Evolutionary conservation across 2,888 invertebrate species (phyloP).

Genomic region (Tetragnatha montana): DNA sequence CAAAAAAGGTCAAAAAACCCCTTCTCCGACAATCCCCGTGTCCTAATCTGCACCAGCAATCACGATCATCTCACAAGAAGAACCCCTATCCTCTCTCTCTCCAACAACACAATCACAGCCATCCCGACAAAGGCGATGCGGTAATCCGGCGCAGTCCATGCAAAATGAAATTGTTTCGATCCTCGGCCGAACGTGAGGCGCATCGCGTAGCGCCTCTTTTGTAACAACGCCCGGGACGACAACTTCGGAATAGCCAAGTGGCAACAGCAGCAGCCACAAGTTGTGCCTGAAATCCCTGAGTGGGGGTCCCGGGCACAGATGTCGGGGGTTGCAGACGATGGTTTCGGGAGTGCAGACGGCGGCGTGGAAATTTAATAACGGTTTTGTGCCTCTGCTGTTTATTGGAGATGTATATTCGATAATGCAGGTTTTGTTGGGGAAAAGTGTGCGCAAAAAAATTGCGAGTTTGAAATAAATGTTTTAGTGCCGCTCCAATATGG

Average conservation of each 20-base stretch:
- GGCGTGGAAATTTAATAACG: neutral
- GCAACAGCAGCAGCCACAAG: constrained; percentile 65
- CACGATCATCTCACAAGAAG: neutral
- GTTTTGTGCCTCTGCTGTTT: too few relatives aligned
- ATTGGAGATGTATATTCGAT: too few relatives aligned
- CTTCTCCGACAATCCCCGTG: too few relatives aligned
- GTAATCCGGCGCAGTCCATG: constrained; percentile 53
- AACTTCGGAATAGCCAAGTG: constrained; percentile 59
- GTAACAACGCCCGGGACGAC: constrained; percentile 45
- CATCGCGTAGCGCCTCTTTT: constrained; percentile 45
- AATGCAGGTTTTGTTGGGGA: too few relatives aligned
- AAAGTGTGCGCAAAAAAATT: too few relatives aligned
- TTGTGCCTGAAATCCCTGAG: constrained; percentile 59
- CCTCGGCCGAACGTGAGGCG: constrained; percentile 38
- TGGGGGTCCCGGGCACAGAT: neutral
- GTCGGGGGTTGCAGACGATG: neutral
- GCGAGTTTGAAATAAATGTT: too few relatives aligned
- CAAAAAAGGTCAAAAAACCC: neutral
- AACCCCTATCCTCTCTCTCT: neutral
- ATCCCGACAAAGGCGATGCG: neutral
- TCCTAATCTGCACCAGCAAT: neutral
- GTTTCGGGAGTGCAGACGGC: neutral
- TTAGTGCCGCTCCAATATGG: too few relatives aligned
- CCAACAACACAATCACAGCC: neutral
- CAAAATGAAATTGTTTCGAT: constrained; percentile 65